Base-by-base conservation (phyloP, 1,140 invertebrate species). In the Gryllus bimaculatus region DNA sequence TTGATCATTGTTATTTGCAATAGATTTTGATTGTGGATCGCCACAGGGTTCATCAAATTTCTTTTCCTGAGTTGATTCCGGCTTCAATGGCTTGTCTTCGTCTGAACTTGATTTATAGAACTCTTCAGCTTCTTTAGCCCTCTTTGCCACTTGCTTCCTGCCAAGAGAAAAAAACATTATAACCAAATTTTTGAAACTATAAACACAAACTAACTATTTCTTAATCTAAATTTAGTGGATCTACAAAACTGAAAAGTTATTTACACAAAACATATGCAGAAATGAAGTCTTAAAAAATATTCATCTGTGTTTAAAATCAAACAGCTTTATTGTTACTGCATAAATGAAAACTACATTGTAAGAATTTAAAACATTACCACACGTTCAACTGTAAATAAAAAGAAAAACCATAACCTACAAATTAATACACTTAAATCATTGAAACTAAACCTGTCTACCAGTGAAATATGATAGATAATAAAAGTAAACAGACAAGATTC, bases 61-160 rank as follows among this genome's bases (percentile, higher is more conserved):
- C 18, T 10, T 66, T 18, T 66, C 18, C 54, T 66, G 18, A 66
- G 18, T 66, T 66, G 10, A 0, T 7, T 13, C 54, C 2, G 10
- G 10, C 18, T 66, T 66, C 7, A 3, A 2, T 39, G 26, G 5
- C 26, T 77, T 49, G 3, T 20, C 26, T 8, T 80, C 79, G 21
- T 79, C 80, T 47, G 80, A 80, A n/a, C 78, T 78, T 13, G 80
- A 80, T 73, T 80, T 80, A 47, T 79, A 80, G 39, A 80, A 80
- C 47, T 79, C 75, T 76, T 78, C 76, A 13, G 47, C 80, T 66
- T 80, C 80, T 77, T 77, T 80, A 8, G 48, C 80, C 47, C 75
- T 78, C 48, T 80, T 26, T 20, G 76, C 80, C 10, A 79, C 39
- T 47, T 78, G 47, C 18, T 79, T 80, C 74, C 80, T 80, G 26